Evolutionary conservation across 2,113 vertebrate species (phyloP), one percentile per base, ranked within the genome.

Genomic region (Poeciliopsis occidentalis): DNA sequence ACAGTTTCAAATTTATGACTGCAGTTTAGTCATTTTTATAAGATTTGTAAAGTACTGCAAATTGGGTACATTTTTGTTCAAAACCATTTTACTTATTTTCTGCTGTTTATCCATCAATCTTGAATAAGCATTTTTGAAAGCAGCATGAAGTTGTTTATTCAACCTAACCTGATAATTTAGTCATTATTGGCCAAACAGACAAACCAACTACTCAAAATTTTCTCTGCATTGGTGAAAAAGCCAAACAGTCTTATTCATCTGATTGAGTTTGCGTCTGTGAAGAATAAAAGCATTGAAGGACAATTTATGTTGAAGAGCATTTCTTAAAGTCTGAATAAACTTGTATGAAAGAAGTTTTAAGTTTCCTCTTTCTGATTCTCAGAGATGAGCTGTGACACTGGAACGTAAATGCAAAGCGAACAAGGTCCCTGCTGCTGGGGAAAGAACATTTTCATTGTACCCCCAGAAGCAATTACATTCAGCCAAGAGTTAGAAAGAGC

Each of bases 381-480:
- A 0, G 10, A 74, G 82, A 87, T 82, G 81, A 85, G 78, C 68
- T 76, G 70, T 71, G 84, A 85, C 87, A 82, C 81, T 76, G 76
- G 75, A 71, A 75, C 39, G 71, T 76, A 79, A 69, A 71, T 29
- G 70, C 22, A 34, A 76, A 75, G 57, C 10, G 61, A 79, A 81
- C 41, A 77, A 88, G 84, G 90, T 78, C 84, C 65, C 54, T 22
- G 65, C 80, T 44, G 60, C 71, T 1, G 57, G 32, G 44, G 67
- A 47, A 76, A 72, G 78, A 85, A 84, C 76, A 74, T 80, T 87
- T 82, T 69, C 54, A 85, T 84, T 86, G 74, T 76, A 26, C 32
- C 73, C 83, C 66, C n/a, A 84, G 76, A 81, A 91, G 86, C 69
- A 64, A 86, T 87, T 85, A 84, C 80, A 73, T 88, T 85, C 63